These are phyloP conservation scores for Cryptus viduatorius DNA, from an alignment of 2,888 invertebrate species.

Conservation along the genomic window DNA sequence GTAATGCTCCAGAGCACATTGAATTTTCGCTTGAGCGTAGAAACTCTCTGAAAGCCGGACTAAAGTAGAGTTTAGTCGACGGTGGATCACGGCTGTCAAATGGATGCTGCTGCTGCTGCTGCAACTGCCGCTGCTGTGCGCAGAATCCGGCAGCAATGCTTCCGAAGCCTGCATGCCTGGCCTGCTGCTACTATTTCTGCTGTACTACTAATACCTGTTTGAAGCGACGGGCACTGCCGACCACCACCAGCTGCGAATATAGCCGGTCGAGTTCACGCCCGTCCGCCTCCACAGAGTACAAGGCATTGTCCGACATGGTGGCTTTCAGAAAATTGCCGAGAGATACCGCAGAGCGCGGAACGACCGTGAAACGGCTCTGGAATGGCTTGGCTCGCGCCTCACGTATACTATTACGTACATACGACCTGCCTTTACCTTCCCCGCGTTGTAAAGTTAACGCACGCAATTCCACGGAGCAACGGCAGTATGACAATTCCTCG, in stretches of 20 bases:
- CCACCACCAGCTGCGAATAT: conserved; percentile 54
- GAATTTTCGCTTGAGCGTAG: conserved; percentile 50
- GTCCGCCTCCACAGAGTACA: conserved; percentile 18
- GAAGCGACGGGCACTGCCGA: conserved; percentile 53
- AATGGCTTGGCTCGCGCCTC: conserved; percentile 17
- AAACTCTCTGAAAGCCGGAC: conserved; percentile 62
- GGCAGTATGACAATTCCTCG: not conserved
- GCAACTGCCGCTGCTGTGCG: not conserved
- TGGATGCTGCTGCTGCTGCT: conserved; percentile 46
- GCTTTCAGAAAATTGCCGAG: conserved; percentile 51
- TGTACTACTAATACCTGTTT: conserved; percentile 62
- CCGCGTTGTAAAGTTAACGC: conserved; percentile 39
- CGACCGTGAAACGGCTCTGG: conserved; percentile 40
- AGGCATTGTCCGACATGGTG: conserved; percentile 46
- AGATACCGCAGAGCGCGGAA: conserved; percentile 39
- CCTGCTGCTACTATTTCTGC: conserved; percentile 11
- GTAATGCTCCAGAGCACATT: conserved; percentile 51
- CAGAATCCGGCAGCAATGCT: conserved; percentile 37
- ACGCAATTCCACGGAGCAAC: conserved; percentile 31
- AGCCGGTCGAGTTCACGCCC: conserved; percentile 57
- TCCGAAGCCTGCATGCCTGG: conserved; percentile 24
- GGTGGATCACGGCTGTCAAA: conserved; percentile 65
- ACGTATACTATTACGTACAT: conserved; percentile 36
- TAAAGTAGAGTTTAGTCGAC: conserved; percentile 67
- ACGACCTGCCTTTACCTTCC: not conserved